These are phyloP conservation scores for Standfussiana lucernea DNA, from an alignment of 2,888 invertebrate genomes.

Conservation along the genomic window DNA sequence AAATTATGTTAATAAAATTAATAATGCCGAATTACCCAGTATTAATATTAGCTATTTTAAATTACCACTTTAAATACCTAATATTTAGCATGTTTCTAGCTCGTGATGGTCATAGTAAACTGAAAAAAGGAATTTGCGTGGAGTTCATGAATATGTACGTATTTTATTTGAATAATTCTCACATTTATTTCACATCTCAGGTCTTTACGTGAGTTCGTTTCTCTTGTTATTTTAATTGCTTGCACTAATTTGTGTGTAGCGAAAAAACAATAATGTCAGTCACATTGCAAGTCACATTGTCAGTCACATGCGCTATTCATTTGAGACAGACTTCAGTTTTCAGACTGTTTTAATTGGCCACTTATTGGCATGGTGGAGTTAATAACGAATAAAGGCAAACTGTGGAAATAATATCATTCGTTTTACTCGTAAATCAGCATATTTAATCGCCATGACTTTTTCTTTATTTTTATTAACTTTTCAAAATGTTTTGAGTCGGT, in stretches of 20 bases:
- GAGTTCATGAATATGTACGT: conserved; percentile 55
- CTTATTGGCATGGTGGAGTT: conserved; percentile 59
- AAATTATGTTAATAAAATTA: conserved; percentile 22
- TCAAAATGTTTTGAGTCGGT: background rate
- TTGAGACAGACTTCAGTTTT: conserved; percentile 64
- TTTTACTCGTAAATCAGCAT: conserved; percentile 18
- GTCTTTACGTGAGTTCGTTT: conserved; percentile 37
- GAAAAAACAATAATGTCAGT: conserved; percentile 63
- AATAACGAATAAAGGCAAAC: conserved; percentile 60
- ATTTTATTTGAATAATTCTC: conserved; percentile 43
- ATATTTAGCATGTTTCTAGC: conserved; percentile 32
- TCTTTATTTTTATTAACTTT: conserved; percentile 3
- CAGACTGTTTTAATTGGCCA: conserved; percentile 70
- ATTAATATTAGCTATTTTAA: conserved; percentile 30
- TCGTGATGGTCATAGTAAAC: conserved; percentile 32
- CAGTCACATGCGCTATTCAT: conserved; percentile 69
- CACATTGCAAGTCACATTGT: conserved; percentile 78
- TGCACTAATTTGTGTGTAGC: conserved; percentile 60
- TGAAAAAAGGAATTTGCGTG: conserved; percentile 42
- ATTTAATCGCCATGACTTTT: conserved; percentile 4
- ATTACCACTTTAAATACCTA: conserved; percentile 31
- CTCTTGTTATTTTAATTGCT: conserved; percentile 62
- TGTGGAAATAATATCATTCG: conserved; percentile 25
- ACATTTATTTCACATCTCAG: conserved; percentile 37
- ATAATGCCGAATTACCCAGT: conserved; percentile 15